phyloP scores from a whole-genome alignment of 2,888 invertebrate genomes.

The Didymodactylos carnosus region DNA sequence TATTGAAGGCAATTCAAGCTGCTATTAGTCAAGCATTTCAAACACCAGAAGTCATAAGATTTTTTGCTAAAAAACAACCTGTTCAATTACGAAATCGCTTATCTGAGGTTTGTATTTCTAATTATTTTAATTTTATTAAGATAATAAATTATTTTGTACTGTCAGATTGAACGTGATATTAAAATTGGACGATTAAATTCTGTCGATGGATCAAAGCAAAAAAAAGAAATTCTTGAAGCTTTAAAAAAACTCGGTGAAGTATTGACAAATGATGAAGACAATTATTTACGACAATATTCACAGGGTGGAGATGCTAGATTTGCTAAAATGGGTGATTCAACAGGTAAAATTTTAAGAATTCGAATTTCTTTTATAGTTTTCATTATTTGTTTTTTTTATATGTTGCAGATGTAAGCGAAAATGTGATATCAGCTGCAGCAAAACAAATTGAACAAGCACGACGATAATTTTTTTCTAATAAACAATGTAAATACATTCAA shows the following conservation, averaged over 20 bases:
- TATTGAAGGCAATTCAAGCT: slow-evolving; percentile 47
- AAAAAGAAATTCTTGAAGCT: slow-evolving; percentile 38
- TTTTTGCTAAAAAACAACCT: slow-evolving; percentile 52
- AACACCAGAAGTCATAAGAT: slow-evolving; percentile 51
- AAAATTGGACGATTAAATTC: slow-evolving; percentile 43
- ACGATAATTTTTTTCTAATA: no score
- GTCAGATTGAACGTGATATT: slow-evolving; percentile 41
- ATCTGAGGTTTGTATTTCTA: slow-evolving; percentile 35
- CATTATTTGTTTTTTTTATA: background rate
- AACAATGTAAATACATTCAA: no score
- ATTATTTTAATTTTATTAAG: background rate
- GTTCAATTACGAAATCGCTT: slow-evolving; percentile 45
- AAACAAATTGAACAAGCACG: background rate
- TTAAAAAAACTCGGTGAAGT: slow-evolving; percentile 36
- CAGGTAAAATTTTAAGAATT: background rate
- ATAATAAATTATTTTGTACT: slow-evolving; percentile 8
- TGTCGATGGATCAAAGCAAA: slow-evolving; percentile 40
- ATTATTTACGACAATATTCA: background rate
- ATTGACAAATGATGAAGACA: slow-evolving; percentile 29
- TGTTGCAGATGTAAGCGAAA: background rate
- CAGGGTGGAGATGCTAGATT: background rate
- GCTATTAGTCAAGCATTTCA: slow-evolving; percentile 54
- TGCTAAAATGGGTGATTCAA: background rate
- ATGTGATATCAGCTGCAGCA: background rate
- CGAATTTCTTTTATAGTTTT: no score